Evolutionary conservation across 2,888 invertebrate genomes (phyloP), one percentile per base, ranked within the genome.

Genomic region (Trachelus troglodyta): DNA sequence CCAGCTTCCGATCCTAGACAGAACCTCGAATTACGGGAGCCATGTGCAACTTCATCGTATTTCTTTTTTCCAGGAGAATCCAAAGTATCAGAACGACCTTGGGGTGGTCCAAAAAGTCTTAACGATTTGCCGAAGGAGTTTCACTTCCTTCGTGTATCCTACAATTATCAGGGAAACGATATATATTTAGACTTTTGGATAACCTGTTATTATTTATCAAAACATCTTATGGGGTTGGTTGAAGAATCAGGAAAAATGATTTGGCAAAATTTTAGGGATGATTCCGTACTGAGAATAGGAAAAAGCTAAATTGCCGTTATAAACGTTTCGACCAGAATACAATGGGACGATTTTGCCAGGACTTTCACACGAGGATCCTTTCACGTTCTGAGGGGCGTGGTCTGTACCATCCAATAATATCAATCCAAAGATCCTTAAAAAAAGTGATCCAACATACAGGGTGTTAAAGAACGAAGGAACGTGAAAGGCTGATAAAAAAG

Each of bases 291-390:
- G 23, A 56, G 23, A 23, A 56, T 56, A 56, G 23, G 23, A 56
- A 56, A 56, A 23, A 56, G 56, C 23, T 56, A 56, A 23, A 56
- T 56, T 56, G 23, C 56, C 56, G 56, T 56, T 23, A 23, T 81
- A 83, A 85, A 83, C 83, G 85, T 87, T 87, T 85, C 84, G 85
- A 88, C 83, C 86, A 74, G 79, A 76, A 69, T 80, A 87, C 84
- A 87, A 88, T 85, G 78, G 83, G 74, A 73, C 78, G 83, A 86
- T 87, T 87, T 85, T 82, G 82, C 83, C 78, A 79, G 83, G 82
- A 87, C 86, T 87, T 87, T 86, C 87, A 87, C 88, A 87, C 87
- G 85, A 79, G 79, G 77, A 80, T 80, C 83, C 84, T 82, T 85
- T 83, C 83, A 83, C 82, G 78, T 69, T 69, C 75, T 80, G 77